Base-by-base conservation (phyloP, 2,113 vertebrate species). In the Epinephelus moara region DNA sequence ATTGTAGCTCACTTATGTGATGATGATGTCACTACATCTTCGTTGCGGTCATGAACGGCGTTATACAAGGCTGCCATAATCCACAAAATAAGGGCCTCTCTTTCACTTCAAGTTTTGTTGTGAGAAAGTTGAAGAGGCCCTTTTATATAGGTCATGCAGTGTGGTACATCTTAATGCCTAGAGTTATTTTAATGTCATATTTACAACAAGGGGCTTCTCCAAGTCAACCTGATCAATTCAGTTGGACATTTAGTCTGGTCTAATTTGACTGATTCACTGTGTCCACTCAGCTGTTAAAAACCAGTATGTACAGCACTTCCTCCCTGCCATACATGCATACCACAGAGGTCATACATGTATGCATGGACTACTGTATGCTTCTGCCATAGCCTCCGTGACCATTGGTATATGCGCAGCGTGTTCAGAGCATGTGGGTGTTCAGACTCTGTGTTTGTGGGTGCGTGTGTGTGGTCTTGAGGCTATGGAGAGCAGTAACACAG, bases 271-370 rank as follows among this genome's bases (percentile, higher is more conserved):
- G 90, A 91, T 89, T 93, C 88, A 47, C 79, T 76, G 90, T 85
- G 88, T 89, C 88, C 83, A 83, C 88, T 92, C 84, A 89, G 88
- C 90, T 92, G 92, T 93, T 93, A 92, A 90, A 86, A 93, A 94
- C 68, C 87, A 67, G 68, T 71, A 83, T 92, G 92, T 91, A 94
- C 92, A 94, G 92, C 83, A 53, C 62, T 85, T 78, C 71, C 80
- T 87, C 78, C 55, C 25, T 73, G 37, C 53, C 73, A 67, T 87
- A 62, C 81, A 80, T 89, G n/a, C 64, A 77, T 77, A 53, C 30
- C 63, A 50, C 87, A 75, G 70, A 85, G 90, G 88, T 90, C 85
- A 91, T 87, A 62, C 90, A 90, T 93, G 78, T 88, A 91, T 91
- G 86, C 85, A 82, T 75, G 76, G 80, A 55, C 71, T 62, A 59